A percentile compares a stretch with the other conserved stretches of the same genome.
Evolutionary conservation across 1,140 invertebrate genomes (phyloP).

Genomic region (Diabrotica undecimpunctata): DNA sequence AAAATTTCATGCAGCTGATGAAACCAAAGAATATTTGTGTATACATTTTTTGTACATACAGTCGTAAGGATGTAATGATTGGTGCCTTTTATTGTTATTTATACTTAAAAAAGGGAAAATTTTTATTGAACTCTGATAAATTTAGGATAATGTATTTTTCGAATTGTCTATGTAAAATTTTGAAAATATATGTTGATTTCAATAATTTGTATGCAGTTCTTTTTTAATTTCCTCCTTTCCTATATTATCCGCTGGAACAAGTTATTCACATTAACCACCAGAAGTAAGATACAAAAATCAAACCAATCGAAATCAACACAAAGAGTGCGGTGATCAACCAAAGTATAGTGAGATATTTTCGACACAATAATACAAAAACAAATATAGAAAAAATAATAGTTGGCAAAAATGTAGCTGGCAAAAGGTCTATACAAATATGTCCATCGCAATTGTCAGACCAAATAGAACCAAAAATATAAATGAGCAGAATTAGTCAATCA

Average conservation of each 20-base stretch:
- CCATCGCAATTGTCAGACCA: too few relatives aligned
- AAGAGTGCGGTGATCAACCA: too few relatives aligned
- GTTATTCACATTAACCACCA: neutral
- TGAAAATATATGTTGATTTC: constrained; percentile 23
- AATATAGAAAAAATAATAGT: too few relatives aligned
- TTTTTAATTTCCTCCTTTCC: too few relatives aligned
- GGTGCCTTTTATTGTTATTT: constrained; percentile 20
- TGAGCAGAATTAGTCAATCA: too few relatives aligned
- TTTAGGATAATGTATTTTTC: constrained; percentile 14
- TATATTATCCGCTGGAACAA: neutral
- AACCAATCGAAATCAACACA: too few relatives aligned
- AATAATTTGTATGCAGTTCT: neutral
- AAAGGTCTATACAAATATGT: too few relatives aligned
- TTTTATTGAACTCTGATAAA: constrained; percentile 12
- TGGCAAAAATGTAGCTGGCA: too few relatives aligned
- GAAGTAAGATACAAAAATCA: too few relatives aligned
- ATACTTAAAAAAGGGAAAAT: constrained; percentile 11
- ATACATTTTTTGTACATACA: constrained; percentile 17
- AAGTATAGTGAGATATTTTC: too few relatives aligned
- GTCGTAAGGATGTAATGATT: constrained; percentile 12
- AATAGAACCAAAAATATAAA: too few relatives aligned
- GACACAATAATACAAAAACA: too few relatives aligned
- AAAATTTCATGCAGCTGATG: constrained; percentile 45
- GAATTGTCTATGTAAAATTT: constrained; percentile 15
- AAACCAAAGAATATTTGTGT: constrained; percentile 40